These are phyloP conservation scores for Ridgeia piscesae DNA, from an alignment of 1,140 invertebrate genomes.

Conservation along the genomic window DNA sequence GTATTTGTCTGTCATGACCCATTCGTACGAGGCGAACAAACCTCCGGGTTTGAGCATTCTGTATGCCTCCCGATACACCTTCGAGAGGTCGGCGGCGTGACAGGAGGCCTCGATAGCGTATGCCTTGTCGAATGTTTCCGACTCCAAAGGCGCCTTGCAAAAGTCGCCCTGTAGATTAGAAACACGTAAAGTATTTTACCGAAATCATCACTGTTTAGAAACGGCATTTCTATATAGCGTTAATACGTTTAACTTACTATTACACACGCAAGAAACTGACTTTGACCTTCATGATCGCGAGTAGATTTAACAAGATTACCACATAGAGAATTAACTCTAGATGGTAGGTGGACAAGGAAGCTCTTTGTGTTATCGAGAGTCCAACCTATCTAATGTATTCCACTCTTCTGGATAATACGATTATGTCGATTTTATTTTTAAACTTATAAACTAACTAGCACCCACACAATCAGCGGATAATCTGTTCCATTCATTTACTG, in stretches of 20 bases:
- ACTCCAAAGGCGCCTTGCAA: conserved; percentile 12
- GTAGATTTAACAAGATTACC: too few species aligned
- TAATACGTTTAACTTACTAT: not conserved
- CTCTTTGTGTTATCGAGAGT: too few species aligned
- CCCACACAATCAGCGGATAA: too few species aligned
- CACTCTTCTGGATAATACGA: too few species aligned
- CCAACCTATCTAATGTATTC: too few species aligned
- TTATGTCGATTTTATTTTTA: too few species aligned
- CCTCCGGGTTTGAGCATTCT: conserved; percentile 24
- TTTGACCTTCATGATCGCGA: too few species aligned
- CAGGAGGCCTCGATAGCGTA: conserved; percentile 26
- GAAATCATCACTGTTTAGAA: not conserved
- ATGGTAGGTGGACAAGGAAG: too few species aligned
- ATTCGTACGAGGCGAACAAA: conserved; percentile 25
- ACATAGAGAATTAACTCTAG: too few species aligned
- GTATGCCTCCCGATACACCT: conserved; percentile 22
- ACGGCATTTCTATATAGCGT: not conserved
- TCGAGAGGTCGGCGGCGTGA: conserved; percentile 19
- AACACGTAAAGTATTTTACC: not conserved
- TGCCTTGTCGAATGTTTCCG: conserved; percentile 21
- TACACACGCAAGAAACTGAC: too few species aligned
- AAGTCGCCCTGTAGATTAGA: conserved; percentile 15
- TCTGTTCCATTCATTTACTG: too few species aligned
- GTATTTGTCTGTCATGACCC: conserved; percentile 25
- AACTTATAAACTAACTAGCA: too few species aligned